Evolutionary conservation across 2,113 vertebrate genomes (phyloP).

Genomic region (Ascaphus truei): DNA sequence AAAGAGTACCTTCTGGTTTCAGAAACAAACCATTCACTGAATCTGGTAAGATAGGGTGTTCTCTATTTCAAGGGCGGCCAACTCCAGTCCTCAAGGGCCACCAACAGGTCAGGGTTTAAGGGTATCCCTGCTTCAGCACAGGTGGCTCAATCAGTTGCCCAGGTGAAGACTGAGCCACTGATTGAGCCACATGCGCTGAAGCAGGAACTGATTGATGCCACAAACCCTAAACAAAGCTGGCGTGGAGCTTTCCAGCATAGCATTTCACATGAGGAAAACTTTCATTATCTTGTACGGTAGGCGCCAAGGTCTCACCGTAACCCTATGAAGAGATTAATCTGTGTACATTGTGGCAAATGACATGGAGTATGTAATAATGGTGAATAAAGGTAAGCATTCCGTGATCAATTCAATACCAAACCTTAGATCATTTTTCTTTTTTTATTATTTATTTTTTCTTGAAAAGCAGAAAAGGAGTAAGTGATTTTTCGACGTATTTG

Average conservation of each 20-base stretch:
- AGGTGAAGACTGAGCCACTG: too few relatives aligned
- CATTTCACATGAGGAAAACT: constrained; percentile 6
- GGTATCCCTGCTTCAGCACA: too few relatives aligned
- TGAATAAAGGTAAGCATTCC: constrained; percentile 11
- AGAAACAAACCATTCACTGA: too few relatives aligned
- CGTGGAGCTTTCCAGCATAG: not conserved
- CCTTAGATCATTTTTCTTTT: constrained; percentile 17
- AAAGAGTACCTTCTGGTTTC: too few relatives aligned
- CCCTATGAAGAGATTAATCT: not conserved
- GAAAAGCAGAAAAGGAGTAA: constrained; percentile 22
- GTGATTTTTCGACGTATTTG: constrained; percentile 31
- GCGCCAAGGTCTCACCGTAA: not conserved
- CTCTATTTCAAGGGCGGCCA: too few relatives aligned
- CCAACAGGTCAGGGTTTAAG: too few relatives aligned
- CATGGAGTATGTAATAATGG: constrained; percentile 25
- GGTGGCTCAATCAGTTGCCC: too few relatives aligned
- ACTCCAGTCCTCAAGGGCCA: too few relatives aligned
- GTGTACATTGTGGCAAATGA: constrained; percentile 24
- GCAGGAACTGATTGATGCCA: too few relatives aligned
- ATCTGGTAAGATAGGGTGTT: too few relatives aligned
- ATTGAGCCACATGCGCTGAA: too few relatives aligned
- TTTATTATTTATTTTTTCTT: constrained; percentile 35
- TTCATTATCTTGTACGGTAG: constrained; percentile 7
- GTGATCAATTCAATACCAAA: constrained; percentile 25
- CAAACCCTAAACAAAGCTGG: not conserved